Evolutionary conservation across 2,888 invertebrate genomes (phyloP), one percentile per base, ranked within the genome.

Genomic region (Phengaris alcon): DNA sequence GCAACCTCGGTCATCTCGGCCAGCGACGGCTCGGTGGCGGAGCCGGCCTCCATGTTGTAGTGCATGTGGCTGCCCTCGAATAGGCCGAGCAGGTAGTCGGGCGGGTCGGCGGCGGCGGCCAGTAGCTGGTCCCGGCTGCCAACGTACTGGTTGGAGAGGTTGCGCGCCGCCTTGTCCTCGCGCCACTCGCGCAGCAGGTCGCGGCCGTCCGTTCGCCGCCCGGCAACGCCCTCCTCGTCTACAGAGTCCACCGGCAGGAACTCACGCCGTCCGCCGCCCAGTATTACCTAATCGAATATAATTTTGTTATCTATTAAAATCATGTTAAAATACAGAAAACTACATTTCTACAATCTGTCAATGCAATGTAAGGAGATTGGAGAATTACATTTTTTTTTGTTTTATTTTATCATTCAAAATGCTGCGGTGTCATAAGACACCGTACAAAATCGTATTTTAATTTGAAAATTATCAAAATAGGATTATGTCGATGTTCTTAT

Each of bases 231-330:
- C 77, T 94, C 94, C 48, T 90, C 94, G 84, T 95, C 96, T 35
- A 83, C 79, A 0, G 83, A 82, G 2, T 85, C 86, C 12, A 89
- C 93, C 0, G 95, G 95, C n/a, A 95, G 82, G 81, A 97, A 95
- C 76, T 95, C 94, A 0, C 89, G 87, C 7, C 96, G 90, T 0
- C 97, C 97, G 0, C 97, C 97, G 0, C 97, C 97, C 78, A 97
- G 84, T 54, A 97, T 94, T 0, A 96, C 94, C 93, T 95, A 78
- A 1, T 35, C 35, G 35, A 35, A 35, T 35, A 35, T 35, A 35
- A 3, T 35, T 1, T 35, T 35, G 35, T 2, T 35, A 35, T 35
- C 1, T 35, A 35, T 35, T 3, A 35, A 35, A 35, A 35, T 35
- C 2, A 35, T 35, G 3, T 35, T 35, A 2, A 35, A 2, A 35